Evolutionary conservation across 2,113 vertebrate genomes (phyloP).

Genomic region (Cochlearius cochlearius): DNA sequence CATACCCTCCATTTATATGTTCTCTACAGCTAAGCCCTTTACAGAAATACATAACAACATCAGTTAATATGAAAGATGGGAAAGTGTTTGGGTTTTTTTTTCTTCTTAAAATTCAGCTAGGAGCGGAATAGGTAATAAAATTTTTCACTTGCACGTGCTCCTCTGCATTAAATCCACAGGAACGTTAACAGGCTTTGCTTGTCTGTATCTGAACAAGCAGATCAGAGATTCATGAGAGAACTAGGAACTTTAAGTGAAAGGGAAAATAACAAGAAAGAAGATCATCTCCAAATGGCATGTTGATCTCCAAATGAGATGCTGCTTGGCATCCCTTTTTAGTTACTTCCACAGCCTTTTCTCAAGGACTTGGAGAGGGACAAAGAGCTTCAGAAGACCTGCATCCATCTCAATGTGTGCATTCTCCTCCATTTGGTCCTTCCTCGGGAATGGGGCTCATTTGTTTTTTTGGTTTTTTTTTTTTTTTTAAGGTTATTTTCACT

Average conservation of each 20-base stretch:
- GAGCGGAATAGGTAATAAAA: neutral
- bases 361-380: neutral
- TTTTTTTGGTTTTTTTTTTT: neutral
- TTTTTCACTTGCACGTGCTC: neutral
- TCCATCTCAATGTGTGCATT: accelerated
- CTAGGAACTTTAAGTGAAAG: neutral
- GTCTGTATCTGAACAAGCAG: neutral
- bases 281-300: neutral
- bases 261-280: neutral
- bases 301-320: neutral
- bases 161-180: neutral
- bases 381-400: neutral
- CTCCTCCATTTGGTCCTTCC: neutral
- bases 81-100: neutral
- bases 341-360: neutral
- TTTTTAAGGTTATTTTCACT: neutral
- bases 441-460: accelerated
- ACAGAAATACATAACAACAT: neutral
- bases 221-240: neutral
- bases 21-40: neutral
- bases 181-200: neutral
- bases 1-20: neutral
- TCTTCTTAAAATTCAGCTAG: neutral
- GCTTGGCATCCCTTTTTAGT: neutral
- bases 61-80: neutral